Percentiles rank a stretch among this genome's conserved stretches.
phyloP scores from a whole-genome alignment of 2,797 vertebrate species.

The Chelmon rostratus region DNA sequence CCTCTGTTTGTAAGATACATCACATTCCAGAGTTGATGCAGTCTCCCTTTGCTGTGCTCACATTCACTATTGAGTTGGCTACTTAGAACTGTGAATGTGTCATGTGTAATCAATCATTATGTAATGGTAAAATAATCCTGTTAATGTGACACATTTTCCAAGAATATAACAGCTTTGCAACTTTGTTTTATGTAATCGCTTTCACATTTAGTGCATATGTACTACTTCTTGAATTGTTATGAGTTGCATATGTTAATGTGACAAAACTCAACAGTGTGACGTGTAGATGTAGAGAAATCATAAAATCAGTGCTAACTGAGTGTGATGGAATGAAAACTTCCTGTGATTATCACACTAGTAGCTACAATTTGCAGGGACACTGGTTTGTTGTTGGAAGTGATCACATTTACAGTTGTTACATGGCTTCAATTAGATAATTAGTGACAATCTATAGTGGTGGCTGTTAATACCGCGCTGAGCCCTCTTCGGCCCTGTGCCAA shows the following conservation, averaged over 20 bases:
- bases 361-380: background rate
- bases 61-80: background rate
- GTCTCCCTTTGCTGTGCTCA: background rate
- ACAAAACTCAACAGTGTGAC: no score
- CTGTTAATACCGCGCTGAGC: background rate
- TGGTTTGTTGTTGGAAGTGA: background rate
- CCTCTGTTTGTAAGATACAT: slow-evolving; percentile 23
- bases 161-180: background rate
- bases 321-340: background rate
- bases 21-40: background rate
- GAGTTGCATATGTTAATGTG: background rate
- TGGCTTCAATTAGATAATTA: background rate
- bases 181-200: background rate
- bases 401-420: background rate
- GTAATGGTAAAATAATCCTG: background rate
- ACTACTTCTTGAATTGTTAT: background rate
- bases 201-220: background rate
- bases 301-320: background rate
- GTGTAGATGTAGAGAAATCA: background rate
- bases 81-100: background rate
- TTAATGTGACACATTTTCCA: background rate
- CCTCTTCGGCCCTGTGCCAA: background rate
- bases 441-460: background rate
- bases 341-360: background rate
- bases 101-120: background rate